These are phyloP conservation scores for Catharus bicknelli DNA, from an alignment of 2,113 vertebrate species.

Conservation along the genomic window DNA sequence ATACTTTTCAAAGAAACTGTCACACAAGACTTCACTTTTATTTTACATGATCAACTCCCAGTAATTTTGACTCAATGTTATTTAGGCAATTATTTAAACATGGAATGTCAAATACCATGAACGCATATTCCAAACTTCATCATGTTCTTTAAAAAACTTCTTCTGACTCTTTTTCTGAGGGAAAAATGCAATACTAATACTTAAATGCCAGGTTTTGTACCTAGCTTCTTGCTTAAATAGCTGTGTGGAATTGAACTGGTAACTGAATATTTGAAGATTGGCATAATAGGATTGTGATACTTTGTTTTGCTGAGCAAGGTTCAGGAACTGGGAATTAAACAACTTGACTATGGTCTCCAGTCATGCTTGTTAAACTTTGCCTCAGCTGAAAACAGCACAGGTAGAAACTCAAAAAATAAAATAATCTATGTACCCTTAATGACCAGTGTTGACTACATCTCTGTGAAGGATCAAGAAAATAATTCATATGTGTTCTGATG, in stretches of 20 bases:
- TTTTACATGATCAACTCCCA: not conserved
- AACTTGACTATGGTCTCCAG: not conserved
- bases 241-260: not conserved
- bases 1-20: slow-evolving; percentile 56
- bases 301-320: not conserved
- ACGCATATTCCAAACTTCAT: not conserved
- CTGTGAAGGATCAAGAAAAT: not conserved
- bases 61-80: slow-evolving; percentile 10
- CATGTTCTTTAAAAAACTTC: not conserved
- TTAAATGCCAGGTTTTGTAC: not conserved
- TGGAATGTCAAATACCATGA: not conserved
- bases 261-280: not conserved
- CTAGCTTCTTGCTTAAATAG: not conserved
- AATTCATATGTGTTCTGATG: fast-evolving
- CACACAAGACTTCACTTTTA: not conserved
- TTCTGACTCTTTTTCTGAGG: not conserved
- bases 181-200: not conserved
- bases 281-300: not conserved
- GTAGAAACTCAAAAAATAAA: not conserved
- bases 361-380: not conserved
- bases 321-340: not conserved
- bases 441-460: not conserved
- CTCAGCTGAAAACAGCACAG: not conserved
- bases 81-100: slow-evolving; percentile 5
- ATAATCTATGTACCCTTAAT: not conserved